A percentile compares a stretch with the other conserved stretches of the same genome.
Evolutionary conservation across 2,113 vertebrate genomes (phyloP).

Genomic region (Epinephelus fuscoguttatus): DNA sequence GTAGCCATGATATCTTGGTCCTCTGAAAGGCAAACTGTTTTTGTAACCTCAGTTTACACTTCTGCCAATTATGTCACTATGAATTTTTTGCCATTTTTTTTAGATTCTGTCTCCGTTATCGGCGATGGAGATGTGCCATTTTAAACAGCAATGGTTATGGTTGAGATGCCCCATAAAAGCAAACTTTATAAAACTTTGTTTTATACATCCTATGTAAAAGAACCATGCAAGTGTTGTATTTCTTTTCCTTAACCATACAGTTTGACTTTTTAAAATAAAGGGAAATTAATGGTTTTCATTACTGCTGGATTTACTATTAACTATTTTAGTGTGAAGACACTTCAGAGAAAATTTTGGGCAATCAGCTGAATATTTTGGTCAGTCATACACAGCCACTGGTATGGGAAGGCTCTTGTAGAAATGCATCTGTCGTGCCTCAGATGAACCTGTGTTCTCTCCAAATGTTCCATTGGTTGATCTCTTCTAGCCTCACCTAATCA

Average conservation of each 20-base stretch:
- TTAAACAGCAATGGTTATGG: slow-evolving; percentile 10
- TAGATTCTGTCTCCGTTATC: slow-evolving; percentile 24
- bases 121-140: slow-evolving; percentile 38
- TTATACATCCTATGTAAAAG: slow-evolving; percentile 33
- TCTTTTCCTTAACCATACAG: slow-evolving; percentile 37
- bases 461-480: slow-evolving; percentile 35
- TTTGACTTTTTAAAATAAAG: slow-evolving; percentile 75
- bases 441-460: slow-evolving; percentile 17
- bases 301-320: slow-evolving; percentile 13
- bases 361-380: neutral
- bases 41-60: slow-evolving; percentile 36
- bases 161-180: slow-evolving; percentile 21
- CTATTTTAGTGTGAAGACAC: neutral
- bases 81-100: slow-evolving; percentile 50
- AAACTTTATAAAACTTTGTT: slow-evolving; percentile 18
- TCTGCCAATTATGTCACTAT: slow-evolving; percentile 45
- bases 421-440: slow-evolving; percentile 16
- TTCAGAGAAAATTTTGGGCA: neutral
- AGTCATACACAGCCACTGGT: neutral
- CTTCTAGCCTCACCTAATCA: slow-evolving; percentile 56
- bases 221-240: slow-evolving; percentile 47
- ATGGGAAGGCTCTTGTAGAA: slow-evolving; percentile 18
- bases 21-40: slow-evolving; percentile 47
- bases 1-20: slow-evolving; percentile 33
- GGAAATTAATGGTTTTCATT: slow-evolving; percentile 49